Evolutionary conservation across 1,140 invertebrate species (phyloP), one percentile per base, ranked within the genome.

Genomic region (Sogatella furcifera): DNA sequence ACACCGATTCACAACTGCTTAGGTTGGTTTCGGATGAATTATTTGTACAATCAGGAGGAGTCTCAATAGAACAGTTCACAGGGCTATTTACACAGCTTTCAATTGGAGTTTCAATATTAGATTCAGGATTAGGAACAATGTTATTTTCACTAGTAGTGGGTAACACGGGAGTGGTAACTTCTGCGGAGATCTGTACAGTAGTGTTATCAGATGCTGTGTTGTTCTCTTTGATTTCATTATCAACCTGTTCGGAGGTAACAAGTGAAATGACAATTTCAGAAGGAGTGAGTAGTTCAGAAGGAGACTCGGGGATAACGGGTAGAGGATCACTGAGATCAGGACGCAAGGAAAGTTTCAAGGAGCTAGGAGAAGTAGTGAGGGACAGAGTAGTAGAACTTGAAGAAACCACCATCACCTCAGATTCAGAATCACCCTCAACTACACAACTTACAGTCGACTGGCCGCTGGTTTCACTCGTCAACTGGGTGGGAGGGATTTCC

Each of bases 291-390:
- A 57, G 57, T 62, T 65, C 64, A 11, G 61, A 52, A 49, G 64
- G 61, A 55, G 46, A 56, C 52, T 65, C 64, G n/a, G 59, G 61
- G 19, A 62, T 62, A 15, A 59, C 55, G 38, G 64, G 61, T 14
- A 65, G 55, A 13, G 54, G 52, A 15, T 58, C 57, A 55, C 19
- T 57, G 41, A 8, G 42, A 42, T 62, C 61, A 46, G 57, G 49
- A 52, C 52, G 56, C 6, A 60, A 22, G 17, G 52, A 43, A 17
- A 59, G 53, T 54, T 57, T 58, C 22, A 59, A 49, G 52, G 57
- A 59, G 38, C n/a, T n/a, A n/a, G n/a, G n/a, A n/a, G 28, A 21
- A 28, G 19, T 43, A 28, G 49, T 42, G 19, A 13, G 43, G 31
- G 22, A 31, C 31, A 38, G 41, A 56, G 22, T 34, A 56, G 22